Conservation (phyloP, 2,888 invertebrate genomes). For the Smittia aterrima region DNA sequence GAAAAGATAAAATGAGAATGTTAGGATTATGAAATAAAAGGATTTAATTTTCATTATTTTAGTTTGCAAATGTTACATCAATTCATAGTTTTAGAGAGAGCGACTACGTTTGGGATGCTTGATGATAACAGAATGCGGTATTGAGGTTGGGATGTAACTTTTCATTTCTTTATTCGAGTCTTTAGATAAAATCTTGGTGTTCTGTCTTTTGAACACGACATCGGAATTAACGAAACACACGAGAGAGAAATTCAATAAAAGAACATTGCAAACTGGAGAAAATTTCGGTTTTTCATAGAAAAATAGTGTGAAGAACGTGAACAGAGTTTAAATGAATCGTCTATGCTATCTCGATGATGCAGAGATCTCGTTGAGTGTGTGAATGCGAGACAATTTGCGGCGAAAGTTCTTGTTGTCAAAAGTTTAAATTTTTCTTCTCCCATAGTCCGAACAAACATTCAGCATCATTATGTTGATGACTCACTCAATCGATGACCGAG, state of each 20-base stretch:
- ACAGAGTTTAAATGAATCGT: not conserved
- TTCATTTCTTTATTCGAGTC: not conserved
- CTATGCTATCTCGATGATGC: constrained; percentile 11
- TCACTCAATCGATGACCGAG: not conserved
- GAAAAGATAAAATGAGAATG: constrained; percentile 18
- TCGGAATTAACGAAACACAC: not conserved
- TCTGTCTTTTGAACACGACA: not conserved
- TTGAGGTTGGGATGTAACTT: not conserved
- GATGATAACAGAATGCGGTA: not conserved
- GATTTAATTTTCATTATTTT: not conserved
- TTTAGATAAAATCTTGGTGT: not conserved
- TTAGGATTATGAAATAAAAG: constrained; percentile 7
- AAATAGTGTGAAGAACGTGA: constrained; percentile 39
- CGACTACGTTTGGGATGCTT: not conserved
- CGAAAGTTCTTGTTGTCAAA: not conserved
- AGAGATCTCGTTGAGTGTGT: constrained; percentile 13
- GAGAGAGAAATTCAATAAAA: constrained; percentile 4
- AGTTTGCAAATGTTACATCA: not conserved
- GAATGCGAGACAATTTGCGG: constrained; percentile 12
- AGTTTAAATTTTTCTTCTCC: not conserved
- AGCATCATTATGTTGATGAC: not conserved
- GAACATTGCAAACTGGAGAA: not conserved
- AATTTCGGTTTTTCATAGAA: not conserved
- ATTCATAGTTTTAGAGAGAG: not conserved
- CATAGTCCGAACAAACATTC: not conserved